These are phyloP conservation scores for Pristionchus entomophagus DNA, from an alignment of 2,888 invertebrate species.

Conservation along the genomic window DNA sequence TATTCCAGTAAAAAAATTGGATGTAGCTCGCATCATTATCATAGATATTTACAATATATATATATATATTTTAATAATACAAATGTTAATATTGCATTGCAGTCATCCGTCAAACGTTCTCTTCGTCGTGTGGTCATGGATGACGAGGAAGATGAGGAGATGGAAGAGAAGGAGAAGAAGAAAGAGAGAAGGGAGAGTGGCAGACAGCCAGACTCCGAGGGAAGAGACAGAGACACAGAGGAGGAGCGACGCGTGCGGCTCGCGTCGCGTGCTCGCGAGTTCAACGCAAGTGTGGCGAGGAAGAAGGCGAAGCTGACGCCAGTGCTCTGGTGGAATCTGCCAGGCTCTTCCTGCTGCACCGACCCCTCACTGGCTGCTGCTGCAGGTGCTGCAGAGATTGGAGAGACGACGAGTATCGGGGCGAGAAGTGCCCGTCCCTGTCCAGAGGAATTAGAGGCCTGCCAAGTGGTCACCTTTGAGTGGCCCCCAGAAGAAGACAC, in stretches of 20 bases:
- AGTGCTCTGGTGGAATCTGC: slow-evolving; percentile 34
- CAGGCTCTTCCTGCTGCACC: neutral
- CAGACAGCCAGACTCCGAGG: neutral
- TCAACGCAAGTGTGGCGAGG: slow-evolving; percentile 56
- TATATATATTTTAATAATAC: no score
- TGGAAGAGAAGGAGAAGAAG: slow-evolving; percentile 52
- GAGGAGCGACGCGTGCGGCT: slow-evolving; percentile 66
- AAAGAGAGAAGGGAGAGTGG: slow-evolving; percentile 14
- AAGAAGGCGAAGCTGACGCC: slow-evolving; percentile 55
- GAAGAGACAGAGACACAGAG: slow-evolving; percentile 49
- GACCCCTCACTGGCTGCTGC: no score
- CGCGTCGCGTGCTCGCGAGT: slow-evolving; percentile 64
- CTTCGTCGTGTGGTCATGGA: neutral
- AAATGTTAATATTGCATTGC: no score
- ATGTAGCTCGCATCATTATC: no score
- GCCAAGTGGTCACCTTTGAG: slow-evolving; percentile 14
- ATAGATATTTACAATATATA: no score
- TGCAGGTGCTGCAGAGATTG: neutral
- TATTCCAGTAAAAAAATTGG: no score
- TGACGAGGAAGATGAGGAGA: slow-evolving; percentile 58
- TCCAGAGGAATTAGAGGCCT: neutral
- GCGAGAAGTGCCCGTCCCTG: neutral
- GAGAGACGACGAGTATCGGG: neutral
- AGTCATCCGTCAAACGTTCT: neutral
- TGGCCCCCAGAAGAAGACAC: neutral